Conservation (phyloP, 2,888 invertebrate genomes). For the Podotricha telesiphe region DNA sequence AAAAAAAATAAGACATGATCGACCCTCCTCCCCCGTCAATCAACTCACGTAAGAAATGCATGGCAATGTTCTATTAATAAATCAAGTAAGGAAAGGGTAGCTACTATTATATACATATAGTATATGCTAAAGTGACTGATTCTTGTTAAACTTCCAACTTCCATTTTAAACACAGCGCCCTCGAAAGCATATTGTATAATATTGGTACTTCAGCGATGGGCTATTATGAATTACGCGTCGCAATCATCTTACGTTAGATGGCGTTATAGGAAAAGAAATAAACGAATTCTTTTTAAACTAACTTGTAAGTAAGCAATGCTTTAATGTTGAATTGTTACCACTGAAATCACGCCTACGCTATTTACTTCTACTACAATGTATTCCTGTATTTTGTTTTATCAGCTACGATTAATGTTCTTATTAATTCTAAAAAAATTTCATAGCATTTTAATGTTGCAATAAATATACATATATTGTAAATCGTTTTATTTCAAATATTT, state of each 20-base stretch:
- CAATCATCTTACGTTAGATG: slow-evolving; percentile 35
- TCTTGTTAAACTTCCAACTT: not conserved
- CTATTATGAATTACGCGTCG: slow-evolving; percentile 28
- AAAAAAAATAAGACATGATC: not conserved
- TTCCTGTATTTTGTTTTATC: no score
- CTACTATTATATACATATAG: not conserved
- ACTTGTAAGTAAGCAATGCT: not conserved
- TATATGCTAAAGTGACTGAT: not conserved
- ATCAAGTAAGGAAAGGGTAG: not conserved
- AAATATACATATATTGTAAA: no score
- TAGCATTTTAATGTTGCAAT: no score
- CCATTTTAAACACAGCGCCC: slow-evolving; percentile 38
- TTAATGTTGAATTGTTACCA: not conserved
- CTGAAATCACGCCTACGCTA: not conserved
- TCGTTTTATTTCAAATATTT: no score
- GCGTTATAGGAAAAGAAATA: slow-evolving; percentile 20
- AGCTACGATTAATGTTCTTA: no score
- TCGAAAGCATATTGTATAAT: slow-evolving; percentile 24
- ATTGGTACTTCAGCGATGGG: slow-evolving; percentile 23
- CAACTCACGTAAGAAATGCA: no score
- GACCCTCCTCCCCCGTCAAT: not conserved
- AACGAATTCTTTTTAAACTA: not conserved
- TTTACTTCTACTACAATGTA: not conserved
- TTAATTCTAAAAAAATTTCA: no score
- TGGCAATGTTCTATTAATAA: not conserved